Percentiles rank a stretch among this genome's conserved stretches.
Conservation (phyloP, 2,888 invertebrate genomes). For the Nomada ferruginata region DNA sequence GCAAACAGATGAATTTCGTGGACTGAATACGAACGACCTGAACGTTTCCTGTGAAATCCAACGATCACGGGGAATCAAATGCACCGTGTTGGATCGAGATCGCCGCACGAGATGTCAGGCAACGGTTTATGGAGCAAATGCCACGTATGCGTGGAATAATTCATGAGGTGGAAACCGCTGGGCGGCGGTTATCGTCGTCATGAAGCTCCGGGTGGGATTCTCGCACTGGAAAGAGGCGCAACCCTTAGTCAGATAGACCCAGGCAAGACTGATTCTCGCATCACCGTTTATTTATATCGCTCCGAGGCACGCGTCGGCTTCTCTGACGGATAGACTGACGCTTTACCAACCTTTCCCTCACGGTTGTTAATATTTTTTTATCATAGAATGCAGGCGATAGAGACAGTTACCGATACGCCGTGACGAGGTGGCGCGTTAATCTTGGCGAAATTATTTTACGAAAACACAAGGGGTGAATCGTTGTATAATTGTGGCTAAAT, state of each 20-base stretch:
- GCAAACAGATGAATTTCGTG: conserved; percentile 34
- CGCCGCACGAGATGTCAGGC: conserved; percentile 37
- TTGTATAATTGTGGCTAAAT: too few species aligned
- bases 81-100: conserved; percentile 45
- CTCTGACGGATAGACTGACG: neutral
- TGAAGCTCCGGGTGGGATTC: conserved; percentile 30
- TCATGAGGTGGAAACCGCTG: conserved; percentile 64
- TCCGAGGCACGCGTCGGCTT: neutral
- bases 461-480: too few species aligned
- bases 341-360: too few species aligned
- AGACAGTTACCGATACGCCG: neutral
- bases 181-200: conserved; percentile 47
- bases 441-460: too few species aligned
- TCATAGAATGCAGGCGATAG: neutral
- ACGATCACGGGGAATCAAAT: conserved; percentile 32
- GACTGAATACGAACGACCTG: neutral
- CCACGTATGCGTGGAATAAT: conserved; percentile 65
- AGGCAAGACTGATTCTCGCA: conserved; percentile 17
- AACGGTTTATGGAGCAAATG: conserved; percentile 56
- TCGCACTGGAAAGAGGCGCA: conserved; percentile 41
- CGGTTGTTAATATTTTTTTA: conserved; percentile 12
- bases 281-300: conserved; percentile 1
- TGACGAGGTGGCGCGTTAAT: too few species aligned
- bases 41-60: neutral
- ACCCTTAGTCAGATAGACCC: conserved; percentile 13